Evolutionary conservation across 2,113 vertebrate species (phyloP), one percentile per base, ranked within the genome.

Genomic region (human (Homo sapiens)): DNA sequence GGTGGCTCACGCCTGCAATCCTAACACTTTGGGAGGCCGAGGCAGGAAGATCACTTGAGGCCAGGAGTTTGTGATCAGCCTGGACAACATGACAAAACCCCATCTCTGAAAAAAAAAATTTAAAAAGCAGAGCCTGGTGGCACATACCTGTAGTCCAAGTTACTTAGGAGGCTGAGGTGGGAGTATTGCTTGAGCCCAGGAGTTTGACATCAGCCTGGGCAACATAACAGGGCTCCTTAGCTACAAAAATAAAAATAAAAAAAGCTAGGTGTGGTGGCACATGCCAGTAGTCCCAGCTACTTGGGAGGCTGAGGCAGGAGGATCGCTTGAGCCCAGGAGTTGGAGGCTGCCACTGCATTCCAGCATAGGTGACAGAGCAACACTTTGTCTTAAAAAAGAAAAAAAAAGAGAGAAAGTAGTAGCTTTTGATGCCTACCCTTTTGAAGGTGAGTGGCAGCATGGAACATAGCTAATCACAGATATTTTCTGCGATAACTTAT

Each of bases 391-490:
- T 17, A 68, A 68, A 32, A 68, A 1, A 32, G 17, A 68, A 6
- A 66, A 30, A 0, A 66, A 66, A 14, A 68, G 61, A 68, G 13
- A 68, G 32, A 35, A n/a, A 68, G n/a, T n/a, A 68, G 32, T 68
- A 68, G 7, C 48, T n/a, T 50, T 27, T 23, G 45, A 17, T 40
- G 32, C 1, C 27, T 57, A 18, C 25, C 12, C 9, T 81, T 55
- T n/a, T 0, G 13, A 14, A n/a, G 75, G 73, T 27, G 35, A 80
- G 32, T 8, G 30, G 27, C 16, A 11, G 32, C 16, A 0, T 0
- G 43, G 64, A 57, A 30, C 38, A 11, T 23, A 66, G 45, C 45
- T 35, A 50, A 59, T 66, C 18, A 20, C 45, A 32, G 64, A 2
- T 43, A 30, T 59, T 43, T 81, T 61, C 93, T 66, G 80, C 30